These are phyloP conservation scores for Leptinotarsa rubiginosa DNA, from an alignment of 2,888 invertebrate genomes.

Conservation along the genomic window DNA sequence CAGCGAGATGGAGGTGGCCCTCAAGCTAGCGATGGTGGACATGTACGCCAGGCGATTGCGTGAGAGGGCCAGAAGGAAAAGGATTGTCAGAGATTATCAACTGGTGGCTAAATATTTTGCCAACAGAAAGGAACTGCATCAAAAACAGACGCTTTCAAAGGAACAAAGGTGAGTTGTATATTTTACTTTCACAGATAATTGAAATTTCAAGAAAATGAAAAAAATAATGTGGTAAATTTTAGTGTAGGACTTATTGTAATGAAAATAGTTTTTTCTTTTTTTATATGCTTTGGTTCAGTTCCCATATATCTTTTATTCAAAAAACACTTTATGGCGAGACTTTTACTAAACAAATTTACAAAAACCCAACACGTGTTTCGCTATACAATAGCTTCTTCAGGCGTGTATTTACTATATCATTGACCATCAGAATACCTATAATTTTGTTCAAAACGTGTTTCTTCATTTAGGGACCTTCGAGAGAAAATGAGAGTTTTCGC, in stretches of 20 bases:
- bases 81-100: slow-evolving; percentile 90
- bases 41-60: slow-evolving; percentile 87
- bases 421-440: not conserved
- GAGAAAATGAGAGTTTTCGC: slow-evolving; percentile 88
- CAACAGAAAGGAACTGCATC: slow-evolving; percentile 66
- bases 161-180: slow-evolving; percentile 76
- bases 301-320: too few relatives aligned
- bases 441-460: not conserved
- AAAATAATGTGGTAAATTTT: too few relatives aligned
- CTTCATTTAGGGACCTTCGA: slow-evolving; percentile 74
- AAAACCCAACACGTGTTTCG: too few relatives aligned
- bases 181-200: too few relatives aligned
- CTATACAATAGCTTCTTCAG: too few relatives aligned
- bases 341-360: too few relatives aligned
- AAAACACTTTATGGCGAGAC: too few relatives aligned
- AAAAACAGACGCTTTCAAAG: slow-evolving; percentile 72
- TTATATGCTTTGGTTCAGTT: too few relatives aligned
- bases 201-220: too few relatives aligned
- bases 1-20: slow-evolving; percentile 87
- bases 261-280: too few relatives aligned
- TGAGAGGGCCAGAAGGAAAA: slow-evolving; percentile 89
- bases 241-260: too few relatives aligned
- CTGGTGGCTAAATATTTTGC: slow-evolving; percentile 88
- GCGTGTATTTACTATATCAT: too few relatives aligned
- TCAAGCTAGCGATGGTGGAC: slow-evolving; percentile 92